Evolutionary conservation across 1,140 invertebrate genomes (phyloP).

Genomic region (Calliopsis andreniformis): DNA sequence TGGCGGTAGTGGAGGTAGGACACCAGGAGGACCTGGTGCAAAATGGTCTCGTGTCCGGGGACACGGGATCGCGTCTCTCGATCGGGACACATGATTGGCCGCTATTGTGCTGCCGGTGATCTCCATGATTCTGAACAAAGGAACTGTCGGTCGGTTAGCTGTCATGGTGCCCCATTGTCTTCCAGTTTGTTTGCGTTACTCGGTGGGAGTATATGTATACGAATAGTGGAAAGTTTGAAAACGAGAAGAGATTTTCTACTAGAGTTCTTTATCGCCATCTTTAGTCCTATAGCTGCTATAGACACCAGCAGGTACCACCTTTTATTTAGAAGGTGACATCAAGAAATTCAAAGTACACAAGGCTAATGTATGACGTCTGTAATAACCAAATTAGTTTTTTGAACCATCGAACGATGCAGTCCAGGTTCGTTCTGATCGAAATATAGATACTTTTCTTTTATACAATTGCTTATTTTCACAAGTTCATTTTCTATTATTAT

Average conservation of each 20-base stretch:
- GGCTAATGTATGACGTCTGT: too few species aligned
- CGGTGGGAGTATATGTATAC: conserved; percentile 11
- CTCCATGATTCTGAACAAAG: conserved; percentile 61
- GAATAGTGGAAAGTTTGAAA: not conserved
- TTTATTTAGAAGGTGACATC: too few species aligned
- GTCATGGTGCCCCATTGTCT: conserved; percentile 62
- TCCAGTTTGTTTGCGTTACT: conserved; percentile 61
- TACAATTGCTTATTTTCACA: too few species aligned
- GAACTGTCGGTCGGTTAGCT: conserved; percentile 38
- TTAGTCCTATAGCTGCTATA: too few species aligned
- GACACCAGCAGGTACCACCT: too few species aligned
- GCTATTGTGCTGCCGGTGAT: conserved; percentile 57
- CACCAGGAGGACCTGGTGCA: conserved; percentile 31
- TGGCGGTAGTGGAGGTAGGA: not conserved
- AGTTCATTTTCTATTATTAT: too few species aligned
- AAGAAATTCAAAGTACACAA: too few species aligned
- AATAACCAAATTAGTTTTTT: too few species aligned
- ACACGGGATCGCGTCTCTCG: conserved; percentile 53
- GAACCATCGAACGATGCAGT: too few species aligned
- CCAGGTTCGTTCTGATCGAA: too few species aligned
- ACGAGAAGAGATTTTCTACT: not conserved
- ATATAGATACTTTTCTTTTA: too few species aligned
- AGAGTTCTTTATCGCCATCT: too few species aligned
- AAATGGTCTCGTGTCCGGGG: conserved; percentile 33
- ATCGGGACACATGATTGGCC: conserved; percentile 64